Percentiles rank a stretch among this genome's conserved stretches.
phyloP scores from a whole-genome alignment of 2,797 vertebrate species.

The Gallinago stenura region DNA sequence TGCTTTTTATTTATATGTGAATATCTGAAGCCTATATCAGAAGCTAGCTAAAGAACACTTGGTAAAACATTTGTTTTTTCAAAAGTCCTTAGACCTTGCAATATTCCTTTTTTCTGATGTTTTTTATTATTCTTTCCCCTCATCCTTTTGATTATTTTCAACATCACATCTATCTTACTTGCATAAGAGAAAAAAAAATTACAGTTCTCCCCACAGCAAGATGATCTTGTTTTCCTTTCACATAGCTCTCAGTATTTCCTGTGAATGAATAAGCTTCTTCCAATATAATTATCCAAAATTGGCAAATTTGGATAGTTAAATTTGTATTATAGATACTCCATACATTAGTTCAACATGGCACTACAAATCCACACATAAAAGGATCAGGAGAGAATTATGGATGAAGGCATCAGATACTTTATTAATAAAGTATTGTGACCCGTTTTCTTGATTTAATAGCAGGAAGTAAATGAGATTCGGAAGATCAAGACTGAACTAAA shows the following conservation, averaged over 20 bases:
- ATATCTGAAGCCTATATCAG: not conserved
- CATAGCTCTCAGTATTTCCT: not conserved
- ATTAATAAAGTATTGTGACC: not conserved
- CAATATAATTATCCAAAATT: not conserved
- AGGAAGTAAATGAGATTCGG: not conserved
- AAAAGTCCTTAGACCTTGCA: not conserved
- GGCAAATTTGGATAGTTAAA: not conserved
- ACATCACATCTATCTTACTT: not conserved
- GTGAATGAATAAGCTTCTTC: not conserved
- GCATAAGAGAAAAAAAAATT: not conserved
- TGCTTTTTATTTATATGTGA: not conserved
- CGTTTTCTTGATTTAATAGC: not conserved
- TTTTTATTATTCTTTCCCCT: not conserved
- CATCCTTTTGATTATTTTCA: not conserved
- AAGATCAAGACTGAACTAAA: not conserved
- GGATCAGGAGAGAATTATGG: not conserved
- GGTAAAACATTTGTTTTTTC: not conserved
- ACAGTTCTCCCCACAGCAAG: not conserved
- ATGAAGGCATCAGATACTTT: not conserved
- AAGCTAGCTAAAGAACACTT: not conserved
- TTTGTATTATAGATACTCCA: not conserved
- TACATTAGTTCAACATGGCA: not conserved
- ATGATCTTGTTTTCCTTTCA: not conserved
- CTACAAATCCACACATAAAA: not conserved
- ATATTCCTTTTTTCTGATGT: not conserved